A percentile compares a stretch with the other conserved stretches of the same genome.
phyloP scores from a whole-genome alignment of 2,113 vertebrate genomes.

The Anguilla rostrata region DNA sequence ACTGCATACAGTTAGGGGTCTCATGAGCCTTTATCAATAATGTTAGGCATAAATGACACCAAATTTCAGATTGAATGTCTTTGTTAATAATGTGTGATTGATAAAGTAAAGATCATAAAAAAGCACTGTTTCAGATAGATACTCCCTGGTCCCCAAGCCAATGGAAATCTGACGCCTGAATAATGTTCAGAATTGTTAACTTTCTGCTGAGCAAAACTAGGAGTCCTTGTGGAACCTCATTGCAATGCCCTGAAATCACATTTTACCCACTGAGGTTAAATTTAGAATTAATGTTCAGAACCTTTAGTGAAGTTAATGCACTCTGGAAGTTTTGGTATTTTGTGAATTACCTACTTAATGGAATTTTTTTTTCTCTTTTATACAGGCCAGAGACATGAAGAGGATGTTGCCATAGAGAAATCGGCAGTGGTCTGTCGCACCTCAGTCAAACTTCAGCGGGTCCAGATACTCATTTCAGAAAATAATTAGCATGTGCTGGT shows the following conservation, averaged over 20 bases:
- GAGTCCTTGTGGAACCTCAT: neutral
- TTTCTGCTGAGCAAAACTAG: neutral
- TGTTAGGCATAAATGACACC: neutral
- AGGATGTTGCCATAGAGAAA: neutral
- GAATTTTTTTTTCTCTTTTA: neutral
- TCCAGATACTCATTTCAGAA: neutral
- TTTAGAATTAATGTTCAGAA: neutral
- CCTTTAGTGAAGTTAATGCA: neutral
- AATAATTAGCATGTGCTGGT: neutral
- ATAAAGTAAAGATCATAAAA: neutral
- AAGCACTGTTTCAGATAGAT: neutral
- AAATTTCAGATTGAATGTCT: neutral
- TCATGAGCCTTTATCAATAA: neutral
- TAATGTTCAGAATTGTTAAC: neutral
- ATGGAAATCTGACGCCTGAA: neutral
- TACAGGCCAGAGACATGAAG: neutral
- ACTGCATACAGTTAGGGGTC: neutral
- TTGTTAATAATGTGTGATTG: neutral
- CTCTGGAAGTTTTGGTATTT: neutral
- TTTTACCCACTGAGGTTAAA: neutral
- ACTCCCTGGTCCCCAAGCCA: neutral
- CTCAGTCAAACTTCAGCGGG: neutral
- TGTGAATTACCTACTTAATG: neutral
- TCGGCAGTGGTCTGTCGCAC: neutral
- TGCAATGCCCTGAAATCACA: neutral